Conservation (phyloP, 2,113 vertebrate genomes). For the Athene noctua region DNA sequence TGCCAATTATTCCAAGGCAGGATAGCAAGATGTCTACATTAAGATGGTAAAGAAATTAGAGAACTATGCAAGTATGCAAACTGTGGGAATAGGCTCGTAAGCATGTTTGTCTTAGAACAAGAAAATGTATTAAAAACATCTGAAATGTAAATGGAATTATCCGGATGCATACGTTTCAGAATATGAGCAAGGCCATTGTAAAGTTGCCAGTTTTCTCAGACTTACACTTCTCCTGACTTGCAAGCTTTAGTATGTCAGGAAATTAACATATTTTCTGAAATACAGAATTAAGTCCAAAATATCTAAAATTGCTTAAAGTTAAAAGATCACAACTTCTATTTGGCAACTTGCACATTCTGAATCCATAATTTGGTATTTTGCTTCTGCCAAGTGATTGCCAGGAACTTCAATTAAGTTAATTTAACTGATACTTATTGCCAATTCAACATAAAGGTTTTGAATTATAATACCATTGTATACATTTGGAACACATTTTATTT, state of each 20-base stretch:
- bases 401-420: conserved; percentile 3
- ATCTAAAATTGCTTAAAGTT: background rate
- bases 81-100: background rate
- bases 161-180: background rate
- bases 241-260: background rate
- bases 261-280: background rate
- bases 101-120: background rate
- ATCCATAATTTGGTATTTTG: background rate
- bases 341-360: background rate
- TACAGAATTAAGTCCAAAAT: background rate
- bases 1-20: background rate
- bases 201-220: background rate
- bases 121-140: background rate
- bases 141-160: background rate
- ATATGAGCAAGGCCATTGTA: background rate
- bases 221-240: background rate
- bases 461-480: background rate
- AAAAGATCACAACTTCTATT: conserved; percentile 4
- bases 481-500: background rate
- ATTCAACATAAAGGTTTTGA: conserved; percentile 1
- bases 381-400: background rate
- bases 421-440: background rate
- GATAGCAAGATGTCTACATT: background rate
- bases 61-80: background rate
- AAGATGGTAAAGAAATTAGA: background rate